A percentile compares a stretch with the other conserved stretches of the same genome.
Conservation (phyloP, 2,797 vertebrate genomes). For the Nannoperca obscura region DNA sequence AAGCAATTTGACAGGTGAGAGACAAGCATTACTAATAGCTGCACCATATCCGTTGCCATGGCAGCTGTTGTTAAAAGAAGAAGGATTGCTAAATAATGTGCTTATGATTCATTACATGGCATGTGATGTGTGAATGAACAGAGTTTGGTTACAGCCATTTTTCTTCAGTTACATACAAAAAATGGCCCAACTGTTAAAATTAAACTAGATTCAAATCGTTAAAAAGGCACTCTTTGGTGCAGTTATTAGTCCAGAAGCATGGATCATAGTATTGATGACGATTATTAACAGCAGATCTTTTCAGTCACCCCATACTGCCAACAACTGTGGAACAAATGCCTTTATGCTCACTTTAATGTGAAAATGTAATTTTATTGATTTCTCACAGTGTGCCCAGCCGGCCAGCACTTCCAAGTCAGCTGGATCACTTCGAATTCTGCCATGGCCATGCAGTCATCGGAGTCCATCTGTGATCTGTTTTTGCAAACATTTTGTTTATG, state of each 20-base stretch:
- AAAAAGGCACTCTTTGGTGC: background rate
- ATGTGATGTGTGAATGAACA: background rate
- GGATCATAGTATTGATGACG: background rate
- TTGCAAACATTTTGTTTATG: slow-evolving; percentile 25
- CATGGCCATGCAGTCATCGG: background rate
- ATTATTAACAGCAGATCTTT: background rate
- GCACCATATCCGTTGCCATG: slow-evolving; percentile 9
- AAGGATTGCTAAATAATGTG: slow-evolving; percentile 2
- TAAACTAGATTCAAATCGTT: background rate
- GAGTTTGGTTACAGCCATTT: background rate
- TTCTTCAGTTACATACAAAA: background rate
- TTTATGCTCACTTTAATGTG: background rate
- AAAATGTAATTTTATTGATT: slow-evolving; percentile 18
- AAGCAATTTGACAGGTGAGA: background rate
- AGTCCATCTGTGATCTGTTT: slow-evolving; percentile 15
- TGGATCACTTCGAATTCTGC: slow-evolving; percentile 10
- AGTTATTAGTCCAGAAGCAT: slow-evolving; percentile 1
- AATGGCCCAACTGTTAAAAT: background rate
- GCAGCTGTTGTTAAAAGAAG: slow-evolving; percentile 6
- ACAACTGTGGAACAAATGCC: slow-evolving; percentile 1
- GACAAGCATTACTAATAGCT: background rate
- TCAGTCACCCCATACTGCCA: background rate
- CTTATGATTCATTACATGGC: background rate
- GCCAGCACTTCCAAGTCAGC: slow-evolving; percentile 3
- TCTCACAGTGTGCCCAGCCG: slow-evolving; percentile 3